A percentile compares a stretch with the other conserved stretches of the same genome.
Evolutionary conservation across 2,113 vertebrate genomes (phyloP).

Genomic region (Microcebus ravelobensis): DNA sequence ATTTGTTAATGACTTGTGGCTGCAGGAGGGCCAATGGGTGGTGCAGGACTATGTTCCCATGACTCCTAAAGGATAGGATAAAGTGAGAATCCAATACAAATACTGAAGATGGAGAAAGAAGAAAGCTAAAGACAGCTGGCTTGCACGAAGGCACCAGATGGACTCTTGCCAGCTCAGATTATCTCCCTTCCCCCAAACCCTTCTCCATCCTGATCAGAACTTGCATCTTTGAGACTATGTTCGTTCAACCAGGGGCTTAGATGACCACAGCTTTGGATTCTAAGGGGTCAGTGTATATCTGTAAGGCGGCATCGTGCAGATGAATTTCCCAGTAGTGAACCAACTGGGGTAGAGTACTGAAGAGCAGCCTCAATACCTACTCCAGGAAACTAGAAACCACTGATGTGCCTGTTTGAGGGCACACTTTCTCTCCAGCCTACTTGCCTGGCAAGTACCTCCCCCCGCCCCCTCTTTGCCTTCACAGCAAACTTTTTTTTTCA

Average conservation of each 20-base stretch:
- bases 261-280: not conserved
- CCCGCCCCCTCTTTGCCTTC: not conserved
- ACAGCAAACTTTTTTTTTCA: not conserved
- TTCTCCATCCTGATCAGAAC: not conserved
- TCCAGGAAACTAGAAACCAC: not conserved
- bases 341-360: not conserved
- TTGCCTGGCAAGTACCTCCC: not conserved
- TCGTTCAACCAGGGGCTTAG: not conserved
- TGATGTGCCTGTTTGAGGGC: not conserved
- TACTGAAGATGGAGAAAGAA: not conserved
- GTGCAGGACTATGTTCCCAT: not conserved
- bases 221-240: not conserved
- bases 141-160: not conserved
- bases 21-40: not conserved
- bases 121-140: not conserved
- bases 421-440: not conserved
- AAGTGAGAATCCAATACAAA: not conserved
- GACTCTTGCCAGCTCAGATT: not conserved
- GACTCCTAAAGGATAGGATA: not conserved
- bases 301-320: not conserved
- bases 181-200: not conserved
- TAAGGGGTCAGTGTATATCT: not conserved
- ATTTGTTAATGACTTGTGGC: not conserved
- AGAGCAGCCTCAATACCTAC: not conserved
- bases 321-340: not conserved